These are phyloP conservation scores for Tetramorium simillimum DNA, from an alignment of 1,140 invertebrate species.

Conservation along the genomic window DNA sequence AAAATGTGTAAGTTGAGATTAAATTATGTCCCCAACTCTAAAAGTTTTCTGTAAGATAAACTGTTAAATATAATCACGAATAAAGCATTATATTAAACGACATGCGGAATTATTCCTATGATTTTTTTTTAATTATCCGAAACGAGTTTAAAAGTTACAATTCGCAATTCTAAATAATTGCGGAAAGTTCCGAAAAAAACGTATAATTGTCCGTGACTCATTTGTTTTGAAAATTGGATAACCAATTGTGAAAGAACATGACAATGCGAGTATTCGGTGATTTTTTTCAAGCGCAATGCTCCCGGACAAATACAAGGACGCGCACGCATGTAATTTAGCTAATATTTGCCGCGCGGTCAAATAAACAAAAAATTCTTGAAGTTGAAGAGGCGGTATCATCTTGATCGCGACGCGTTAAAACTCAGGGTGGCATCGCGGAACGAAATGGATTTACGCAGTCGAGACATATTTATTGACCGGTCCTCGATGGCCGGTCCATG, in stretches of 20 bases:
- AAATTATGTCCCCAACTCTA: not conserved
- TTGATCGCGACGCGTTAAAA: conserved; percentile 14
- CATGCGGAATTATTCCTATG: not conserved
- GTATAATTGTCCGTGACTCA: not conserved
- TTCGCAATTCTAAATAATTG: not conserved
- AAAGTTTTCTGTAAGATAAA: not conserved
- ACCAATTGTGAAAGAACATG: not conserved
- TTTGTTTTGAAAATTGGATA: conserved; percentile 5
- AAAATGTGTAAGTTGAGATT: not conserved
- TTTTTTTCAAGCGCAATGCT: not conserved
- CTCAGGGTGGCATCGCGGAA: conserved; percentile 36
- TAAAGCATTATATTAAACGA: not conserved
- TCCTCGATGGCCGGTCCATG: conserved; percentile 65
- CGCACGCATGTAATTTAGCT: not conserved
- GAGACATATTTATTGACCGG: conserved; percentile 75
- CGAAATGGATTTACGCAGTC: conserved; percentile 74
- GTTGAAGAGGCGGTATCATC: not conserved
- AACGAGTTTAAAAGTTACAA: not conserved
- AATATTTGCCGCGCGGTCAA: not conserved
- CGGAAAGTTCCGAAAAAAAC: not conserved
- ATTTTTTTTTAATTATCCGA: not conserved
- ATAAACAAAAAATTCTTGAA: conserved; percentile 9
- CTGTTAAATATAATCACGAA: not conserved
- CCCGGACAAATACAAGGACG: not conserved
- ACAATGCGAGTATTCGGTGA: not conserved